phyloP scores from a whole-genome alignment of 2,797 vertebrate species.

The Pitangus sulphuratus region DNA sequence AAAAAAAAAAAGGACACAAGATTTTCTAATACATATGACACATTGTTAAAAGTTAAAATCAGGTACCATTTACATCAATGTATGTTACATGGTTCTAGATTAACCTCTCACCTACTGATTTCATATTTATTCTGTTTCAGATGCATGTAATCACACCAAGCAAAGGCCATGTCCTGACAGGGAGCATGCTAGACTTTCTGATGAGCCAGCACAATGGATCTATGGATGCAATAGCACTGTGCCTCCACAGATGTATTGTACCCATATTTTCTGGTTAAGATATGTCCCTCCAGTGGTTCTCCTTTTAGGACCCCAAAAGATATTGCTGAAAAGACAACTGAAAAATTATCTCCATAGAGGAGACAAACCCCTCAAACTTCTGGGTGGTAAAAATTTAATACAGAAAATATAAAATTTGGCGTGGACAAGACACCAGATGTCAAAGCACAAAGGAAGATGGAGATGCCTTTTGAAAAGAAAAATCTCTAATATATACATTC shows the following conservation, averaged over 20 bases:
- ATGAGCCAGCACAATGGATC: neutral
- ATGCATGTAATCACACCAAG: neutral
- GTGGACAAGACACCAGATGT: neutral
- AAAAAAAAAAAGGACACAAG: neutral
- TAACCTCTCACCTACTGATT: neutral
- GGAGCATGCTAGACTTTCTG: neutral
- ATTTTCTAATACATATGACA: neutral
- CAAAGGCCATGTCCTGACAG: neutral
- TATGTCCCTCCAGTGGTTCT: neutral
- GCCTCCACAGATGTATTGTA: neutral
- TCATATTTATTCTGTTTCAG: neutral
- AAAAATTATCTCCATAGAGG: neutral
- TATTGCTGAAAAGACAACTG: neutral
- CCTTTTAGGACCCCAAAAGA: neutral
- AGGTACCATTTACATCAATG: neutral
- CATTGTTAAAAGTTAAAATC: slow-evolving; percentile 11
- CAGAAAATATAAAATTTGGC: neutral
- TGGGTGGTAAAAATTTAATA: neutral
- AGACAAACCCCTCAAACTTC: neutral
- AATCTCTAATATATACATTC: neutral
- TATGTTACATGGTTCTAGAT: neutral
- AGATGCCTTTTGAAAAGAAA: neutral
- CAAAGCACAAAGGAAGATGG: neutral
- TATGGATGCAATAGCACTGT: neutral
- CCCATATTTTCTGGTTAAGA: neutral